phyloP scores from a whole-genome alignment of 2,113 vertebrate genomes.

The Gymnocephalus cernua region DNA sequence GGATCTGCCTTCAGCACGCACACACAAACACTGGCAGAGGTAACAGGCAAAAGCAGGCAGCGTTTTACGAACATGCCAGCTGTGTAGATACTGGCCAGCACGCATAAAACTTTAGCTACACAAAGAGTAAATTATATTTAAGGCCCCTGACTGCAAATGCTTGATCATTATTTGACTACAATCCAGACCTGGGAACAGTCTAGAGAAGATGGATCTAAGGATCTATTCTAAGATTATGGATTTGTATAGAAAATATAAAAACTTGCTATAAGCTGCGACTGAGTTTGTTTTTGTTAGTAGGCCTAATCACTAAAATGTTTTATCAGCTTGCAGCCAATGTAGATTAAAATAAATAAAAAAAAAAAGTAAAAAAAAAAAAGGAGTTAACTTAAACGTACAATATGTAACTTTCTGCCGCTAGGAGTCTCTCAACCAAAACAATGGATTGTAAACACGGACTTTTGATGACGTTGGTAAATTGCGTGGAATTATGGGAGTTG shows the following conservation, averaged over 20 bases:
- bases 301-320: background rate
- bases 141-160: background rate
- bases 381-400: too few relatives aligned
- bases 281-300: background rate
- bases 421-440: too few relatives aligned
- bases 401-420: too few relatives aligned
- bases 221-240: background rate
- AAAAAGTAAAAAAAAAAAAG: too few relatives aligned
- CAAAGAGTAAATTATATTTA: constrained; percentile 7
- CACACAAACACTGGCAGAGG: background rate
- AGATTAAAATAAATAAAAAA: background rate
- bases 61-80: too few relatives aligned
- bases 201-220: background rate
- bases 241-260: background rate
- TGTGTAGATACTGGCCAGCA: background rate
- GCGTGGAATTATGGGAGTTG: too few relatives aligned
- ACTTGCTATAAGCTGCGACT: background rate
- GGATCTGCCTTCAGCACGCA: constrained; percentile 1
- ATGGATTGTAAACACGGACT: too few relatives aligned
- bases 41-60: constrained; percentile 4
- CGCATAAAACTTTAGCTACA: constrained; percentile 14
- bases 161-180: background rate
- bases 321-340: background rate
- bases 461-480: too few relatives aligned
- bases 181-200: background rate